Evolutionary conservation across 1,140 invertebrate genomes (phyloP).

Genomic region (Drosophila setifemur): DNA sequence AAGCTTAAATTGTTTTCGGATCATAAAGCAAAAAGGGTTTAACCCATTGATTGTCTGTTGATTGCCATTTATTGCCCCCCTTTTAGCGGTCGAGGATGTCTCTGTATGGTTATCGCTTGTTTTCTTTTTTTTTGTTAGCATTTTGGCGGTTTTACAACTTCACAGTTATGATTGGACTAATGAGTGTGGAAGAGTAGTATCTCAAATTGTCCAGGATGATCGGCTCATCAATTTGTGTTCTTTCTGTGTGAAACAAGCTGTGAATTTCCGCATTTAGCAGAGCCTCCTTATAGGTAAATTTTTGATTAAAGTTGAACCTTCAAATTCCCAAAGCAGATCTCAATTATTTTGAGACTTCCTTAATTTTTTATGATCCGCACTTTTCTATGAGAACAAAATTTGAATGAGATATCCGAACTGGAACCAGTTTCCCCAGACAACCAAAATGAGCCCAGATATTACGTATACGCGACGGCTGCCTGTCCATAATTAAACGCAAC

Average conservation of each 20-base stretch:
- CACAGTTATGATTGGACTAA: constrained; percentile 71
- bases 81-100: constrained; percentile 16
- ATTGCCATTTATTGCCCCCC: constrained; percentile 73
- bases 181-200: constrained; percentile 37
- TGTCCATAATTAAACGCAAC: constrained; percentile 48
- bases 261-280: neutral
- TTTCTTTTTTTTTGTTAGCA: constrained; percentile 8
- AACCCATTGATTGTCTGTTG: constrained; percentile 75
- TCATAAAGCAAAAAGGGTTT: constrained; percentile 77
- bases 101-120: constrained; percentile 32
- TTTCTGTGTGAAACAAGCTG: constrained; percentile 24
- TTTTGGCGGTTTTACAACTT: constrained; percentile 66
- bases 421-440: neutral
- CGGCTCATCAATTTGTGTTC: neutral
- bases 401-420: no score
- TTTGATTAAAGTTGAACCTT: neutral
- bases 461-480: constrained; percentile 54
- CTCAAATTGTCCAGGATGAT: constrained; percentile 1
- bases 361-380: no score
- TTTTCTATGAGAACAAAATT: no score
- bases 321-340: no score
- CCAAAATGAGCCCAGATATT: neutral
- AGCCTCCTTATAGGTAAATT: neutral
- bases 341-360: no score
- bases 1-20: constrained; percentile 80